These are phyloP conservation scores for Eulemur mongoz DNA, from an alignment of 2,797 vertebrate species.

Conservation along the genomic window DNA sequence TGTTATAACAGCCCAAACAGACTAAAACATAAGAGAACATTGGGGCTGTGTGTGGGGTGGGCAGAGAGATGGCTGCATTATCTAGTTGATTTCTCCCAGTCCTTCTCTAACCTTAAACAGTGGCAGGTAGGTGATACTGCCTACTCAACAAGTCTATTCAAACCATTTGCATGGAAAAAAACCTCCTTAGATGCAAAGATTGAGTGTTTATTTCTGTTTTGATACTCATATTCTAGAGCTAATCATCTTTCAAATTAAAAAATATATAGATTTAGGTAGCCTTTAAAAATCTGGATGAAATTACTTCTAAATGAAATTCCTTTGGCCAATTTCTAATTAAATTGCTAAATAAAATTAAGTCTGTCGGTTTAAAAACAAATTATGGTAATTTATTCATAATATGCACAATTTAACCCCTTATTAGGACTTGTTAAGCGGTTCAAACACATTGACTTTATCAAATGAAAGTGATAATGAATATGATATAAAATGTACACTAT, in stretches of 20 bases:
- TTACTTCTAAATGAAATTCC: constrained; percentile 51
- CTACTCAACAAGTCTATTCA: constrained; percentile 64
- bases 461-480: not conserved
- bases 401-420: constrained; percentile 24
- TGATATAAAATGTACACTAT: not conserved
- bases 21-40: not conserved
- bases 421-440: not conserved
- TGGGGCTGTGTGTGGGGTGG: not conserved
- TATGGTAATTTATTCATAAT: constrained; percentile 4
- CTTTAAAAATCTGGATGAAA: constrained; percentile 40
- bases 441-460: not conserved
- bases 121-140: not conserved
- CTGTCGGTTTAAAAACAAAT: constrained; percentile 46
- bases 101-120: not conserved
- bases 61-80: not conserved
- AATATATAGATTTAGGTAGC: constrained; percentile 43
- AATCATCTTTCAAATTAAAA: constrained; percentile 78
- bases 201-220: not conserved
- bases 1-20: not conserved
- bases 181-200: constrained; percentile 53
- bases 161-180: constrained; percentile 61
- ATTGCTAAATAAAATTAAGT: constrained; percentile 59
- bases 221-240: not conserved
- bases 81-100: not conserved
- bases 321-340: constrained; percentile 54